phyloP scores from a whole-genome alignment of 1,140 invertebrate genomes.

The Euglossa dilemma region DNA sequence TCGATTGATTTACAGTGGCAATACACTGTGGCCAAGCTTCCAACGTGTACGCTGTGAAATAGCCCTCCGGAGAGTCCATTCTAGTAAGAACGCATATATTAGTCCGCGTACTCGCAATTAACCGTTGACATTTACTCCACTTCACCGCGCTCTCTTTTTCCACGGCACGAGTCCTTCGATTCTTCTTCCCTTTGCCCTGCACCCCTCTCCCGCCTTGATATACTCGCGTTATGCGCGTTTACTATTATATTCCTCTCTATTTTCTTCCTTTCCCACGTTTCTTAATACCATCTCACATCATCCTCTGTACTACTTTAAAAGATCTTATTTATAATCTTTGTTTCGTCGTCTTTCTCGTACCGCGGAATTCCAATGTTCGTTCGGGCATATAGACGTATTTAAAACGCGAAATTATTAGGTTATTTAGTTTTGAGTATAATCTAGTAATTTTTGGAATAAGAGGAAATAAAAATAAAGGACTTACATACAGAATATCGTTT shows the following conservation, averaged over 20 bases:
- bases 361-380: no score
- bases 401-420: no score
- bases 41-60: slow-evolving; percentile 42
- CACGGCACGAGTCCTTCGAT: slow-evolving; percentile 56
- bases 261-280: neutral
- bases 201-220: neutral
- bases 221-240: neutral
- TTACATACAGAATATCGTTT: no score
- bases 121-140: slow-evolving; percentile 72
- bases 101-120: slow-evolving; percentile 61
- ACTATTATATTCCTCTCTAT: neutral
- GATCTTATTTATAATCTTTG: no score
- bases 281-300: neutral
- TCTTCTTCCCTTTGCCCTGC: slow-evolving; percentile 22
- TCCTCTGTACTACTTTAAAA: no score
- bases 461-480: no score
- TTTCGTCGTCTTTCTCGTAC: no score
- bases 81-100: slow-evolving; percentile 61
- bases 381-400: no score
- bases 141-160: slow-evolving; percentile 62
- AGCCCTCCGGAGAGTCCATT: slow-evolving; percentile 53
- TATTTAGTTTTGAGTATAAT: no score
- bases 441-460: no score
- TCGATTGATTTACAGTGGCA: slow-evolving; percentile 69
- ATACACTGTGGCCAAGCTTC: slow-evolving; percentile 33